Conservation (phyloP, 23 tunicate species). For the Trididemnum miniatum region DNA sequence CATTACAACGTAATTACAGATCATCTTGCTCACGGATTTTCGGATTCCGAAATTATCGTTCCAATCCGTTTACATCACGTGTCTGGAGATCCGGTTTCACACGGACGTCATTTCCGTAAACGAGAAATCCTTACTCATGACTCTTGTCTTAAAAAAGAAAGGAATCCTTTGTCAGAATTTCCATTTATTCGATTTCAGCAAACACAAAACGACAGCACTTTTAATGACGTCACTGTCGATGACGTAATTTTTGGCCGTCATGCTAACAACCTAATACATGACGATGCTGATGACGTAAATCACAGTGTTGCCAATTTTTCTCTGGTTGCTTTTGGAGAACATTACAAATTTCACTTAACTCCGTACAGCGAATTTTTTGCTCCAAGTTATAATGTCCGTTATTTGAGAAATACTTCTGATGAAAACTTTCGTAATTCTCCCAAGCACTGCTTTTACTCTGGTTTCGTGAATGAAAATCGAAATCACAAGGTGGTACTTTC, state of each 20-base stretch:
- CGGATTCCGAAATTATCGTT: conserved; percentile 57
- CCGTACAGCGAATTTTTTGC: conserved; percentile 74
- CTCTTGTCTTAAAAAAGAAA: neutral
- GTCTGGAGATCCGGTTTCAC: conserved; percentile 73
- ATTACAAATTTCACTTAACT: conserved; percentile 50
- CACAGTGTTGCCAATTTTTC: conserved; percentile 76
- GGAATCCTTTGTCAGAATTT: neutral
- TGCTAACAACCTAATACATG: conserved; percentile 5
- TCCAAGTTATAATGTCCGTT: conserved; percentile 70
- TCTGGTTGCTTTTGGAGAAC: conserved; percentile 68
- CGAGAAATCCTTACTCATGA: neutral
- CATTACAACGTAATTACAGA: conserved; percentile 1
- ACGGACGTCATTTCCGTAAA: conserved; percentile 81
- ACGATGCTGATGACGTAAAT: conserved; percentile 29
- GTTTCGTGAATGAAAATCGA: conserved; percentile 52
- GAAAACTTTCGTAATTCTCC: conserved; percentile 56
- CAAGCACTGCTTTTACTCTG: conserved; percentile 86
- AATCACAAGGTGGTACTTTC: conserved; percentile 78
- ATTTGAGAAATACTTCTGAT: conserved; percentile 47
- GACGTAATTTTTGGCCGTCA: conserved; percentile 16
- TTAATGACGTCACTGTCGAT: neutral
- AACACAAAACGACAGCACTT: neutral
- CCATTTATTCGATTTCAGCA: neutral
- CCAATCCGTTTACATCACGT: conserved; percentile 85
- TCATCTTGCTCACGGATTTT: conserved; percentile 38